Conservation (phyloP, 2,113 vertebrate species). For the Dicerorhinus sumatrensis region DNA sequence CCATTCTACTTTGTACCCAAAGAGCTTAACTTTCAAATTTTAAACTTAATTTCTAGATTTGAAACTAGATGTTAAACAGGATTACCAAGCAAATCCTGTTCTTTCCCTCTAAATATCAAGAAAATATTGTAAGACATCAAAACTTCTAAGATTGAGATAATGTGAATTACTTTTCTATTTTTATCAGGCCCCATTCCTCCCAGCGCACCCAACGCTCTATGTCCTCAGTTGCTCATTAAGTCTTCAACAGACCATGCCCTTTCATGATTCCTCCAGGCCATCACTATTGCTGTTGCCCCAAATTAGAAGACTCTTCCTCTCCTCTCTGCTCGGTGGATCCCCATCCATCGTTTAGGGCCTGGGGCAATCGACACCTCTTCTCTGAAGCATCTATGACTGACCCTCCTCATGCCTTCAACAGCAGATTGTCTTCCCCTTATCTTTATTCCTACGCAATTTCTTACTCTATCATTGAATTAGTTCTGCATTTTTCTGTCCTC, state of each 20-base stretch:
- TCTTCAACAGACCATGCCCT: neutral
- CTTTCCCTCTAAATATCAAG: neutral
- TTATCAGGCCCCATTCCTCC: neutral
- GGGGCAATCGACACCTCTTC: neutral
- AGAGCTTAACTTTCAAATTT: neutral
- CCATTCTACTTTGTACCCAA: neutral
- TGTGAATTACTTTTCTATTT: neutral
- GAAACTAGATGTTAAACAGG: too few species aligned
- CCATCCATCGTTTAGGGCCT: neutral
- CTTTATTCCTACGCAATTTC: neutral
- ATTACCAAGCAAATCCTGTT: neutral
- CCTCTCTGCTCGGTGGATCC: neutral
- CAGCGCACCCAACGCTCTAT: neutral
- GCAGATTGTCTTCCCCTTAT: neutral
- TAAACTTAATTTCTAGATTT: slow-evolving; percentile 16
- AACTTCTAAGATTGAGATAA: neutral
- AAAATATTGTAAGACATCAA: neutral
- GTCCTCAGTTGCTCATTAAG: neutral
- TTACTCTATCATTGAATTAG: neutral
- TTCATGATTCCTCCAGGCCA: neutral
- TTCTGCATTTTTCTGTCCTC: neutral
- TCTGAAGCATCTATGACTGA: neutral
- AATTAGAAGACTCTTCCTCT: neutral
- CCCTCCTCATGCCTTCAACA: neutral
- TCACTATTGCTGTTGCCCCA: neutral